phyloP scores from a whole-genome alignment of 2,797 vertebrate genomes.

The Thunnus albacares region DNA sequence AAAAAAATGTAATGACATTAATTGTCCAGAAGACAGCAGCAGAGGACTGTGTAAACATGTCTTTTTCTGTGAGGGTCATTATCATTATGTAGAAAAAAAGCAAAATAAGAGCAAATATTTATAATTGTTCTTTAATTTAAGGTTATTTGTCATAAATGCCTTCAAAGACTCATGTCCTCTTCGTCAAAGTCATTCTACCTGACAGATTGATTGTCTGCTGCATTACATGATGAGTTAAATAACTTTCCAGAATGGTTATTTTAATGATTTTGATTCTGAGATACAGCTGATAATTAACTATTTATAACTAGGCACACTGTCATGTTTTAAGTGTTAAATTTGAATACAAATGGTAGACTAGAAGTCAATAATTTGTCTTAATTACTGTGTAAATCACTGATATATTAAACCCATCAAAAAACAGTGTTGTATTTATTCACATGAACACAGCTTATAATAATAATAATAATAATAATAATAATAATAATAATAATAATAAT shows the following conservation, averaged over 20 bases:
- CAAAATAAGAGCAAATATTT: background rate
- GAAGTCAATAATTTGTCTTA: too few relatives aligned
- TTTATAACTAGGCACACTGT: background rate
- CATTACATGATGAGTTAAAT: background rate
- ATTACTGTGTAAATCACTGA: too few relatives aligned
- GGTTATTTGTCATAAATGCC: background rate
- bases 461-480: too few relatives aligned
- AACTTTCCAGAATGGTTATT: background rate
- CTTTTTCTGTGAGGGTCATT: background rate
- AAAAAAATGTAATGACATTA: background rate
- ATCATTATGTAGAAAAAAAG: background rate
- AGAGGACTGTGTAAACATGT: background rate
- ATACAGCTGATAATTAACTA: background rate
- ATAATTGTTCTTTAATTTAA: background rate
- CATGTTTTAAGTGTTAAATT: background rate
- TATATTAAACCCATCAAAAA: too few relatives aligned
- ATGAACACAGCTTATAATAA: too few relatives aligned
- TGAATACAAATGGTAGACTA: background rate
- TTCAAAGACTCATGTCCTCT: background rate
- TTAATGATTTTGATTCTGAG: background rate
- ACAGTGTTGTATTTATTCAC: too few relatives aligned
- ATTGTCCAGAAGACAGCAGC: constrained; percentile 25
- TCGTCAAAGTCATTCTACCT: background rate
- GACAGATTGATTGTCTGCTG: background rate
- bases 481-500: too few relatives aligned